Evolutionary conservation across 2,888 invertebrate genomes (phyloP).

Genomic region (Sacculina carcini): DNA sequence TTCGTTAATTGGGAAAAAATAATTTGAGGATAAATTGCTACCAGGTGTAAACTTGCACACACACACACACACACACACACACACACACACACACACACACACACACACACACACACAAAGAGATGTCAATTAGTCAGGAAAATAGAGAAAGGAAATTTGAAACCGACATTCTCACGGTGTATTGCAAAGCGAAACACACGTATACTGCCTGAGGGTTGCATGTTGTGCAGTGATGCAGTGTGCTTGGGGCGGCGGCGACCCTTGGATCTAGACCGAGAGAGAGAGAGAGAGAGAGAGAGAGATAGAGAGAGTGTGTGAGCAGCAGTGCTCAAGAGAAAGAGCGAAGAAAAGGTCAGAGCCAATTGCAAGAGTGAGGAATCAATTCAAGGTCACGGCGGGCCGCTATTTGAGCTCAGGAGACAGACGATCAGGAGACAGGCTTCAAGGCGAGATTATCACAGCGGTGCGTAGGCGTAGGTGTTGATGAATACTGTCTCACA

Average conservation of each 20-base stretch:
- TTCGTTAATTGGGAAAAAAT: too few relatives aligned
- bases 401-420: neutral
- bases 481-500: too few relatives aligned
- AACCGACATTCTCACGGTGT: too few relatives aligned
- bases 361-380: neutral
- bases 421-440: too few relatives aligned
- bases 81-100: neutral
- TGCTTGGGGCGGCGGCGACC: neutral
- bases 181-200: too few relatives aligned
- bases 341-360: neutral
- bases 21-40: too few relatives aligned
- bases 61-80: neutral
- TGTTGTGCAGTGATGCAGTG: too few relatives aligned
- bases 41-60: neutral
- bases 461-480: too few relatives aligned
- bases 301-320: slow-evolving; percentile 1
- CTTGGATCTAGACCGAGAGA: neutral
- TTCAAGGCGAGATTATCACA: too few relatives aligned
- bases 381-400: neutral
- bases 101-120: neutral
- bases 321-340: neutral
- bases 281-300: neutral
- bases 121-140: too few relatives aligned
- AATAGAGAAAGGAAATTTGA: too few relatives aligned
- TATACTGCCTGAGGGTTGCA: too few relatives aligned